Conservation (phyloP, 2,888 invertebrate species). For the Limnephilus auricula region DNA sequence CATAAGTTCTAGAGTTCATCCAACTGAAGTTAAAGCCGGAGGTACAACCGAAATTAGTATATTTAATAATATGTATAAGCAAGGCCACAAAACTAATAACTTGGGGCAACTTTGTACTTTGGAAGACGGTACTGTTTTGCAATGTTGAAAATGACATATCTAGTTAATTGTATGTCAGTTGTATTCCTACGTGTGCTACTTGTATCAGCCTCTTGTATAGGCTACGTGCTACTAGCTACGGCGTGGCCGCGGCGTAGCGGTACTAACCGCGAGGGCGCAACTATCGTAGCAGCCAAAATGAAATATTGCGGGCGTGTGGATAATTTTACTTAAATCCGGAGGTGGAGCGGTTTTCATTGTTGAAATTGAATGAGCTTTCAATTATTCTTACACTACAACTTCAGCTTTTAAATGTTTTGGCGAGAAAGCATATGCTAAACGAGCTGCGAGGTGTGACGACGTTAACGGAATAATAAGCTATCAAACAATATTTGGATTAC, state of each 20-base stretch:
- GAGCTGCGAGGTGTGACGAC: background rate
- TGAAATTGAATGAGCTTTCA: slow-evolving; percentile 27
- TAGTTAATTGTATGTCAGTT: background rate
- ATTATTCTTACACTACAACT: background rate
- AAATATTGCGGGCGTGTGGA: slow-evolving; percentile 35
- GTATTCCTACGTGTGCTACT: background rate
- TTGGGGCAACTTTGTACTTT: background rate
- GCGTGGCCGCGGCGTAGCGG: background rate
- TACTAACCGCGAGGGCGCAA: background rate
- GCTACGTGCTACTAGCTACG: background rate
- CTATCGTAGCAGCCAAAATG: slow-evolving; percentile 13
- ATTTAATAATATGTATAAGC: too few relatives aligned
- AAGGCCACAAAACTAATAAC: background rate
- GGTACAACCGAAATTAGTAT: too few relatives aligned
- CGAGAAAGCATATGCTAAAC: background rate
- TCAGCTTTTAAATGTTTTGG: background rate
- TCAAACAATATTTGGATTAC: background rate
- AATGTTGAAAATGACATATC: background rate
- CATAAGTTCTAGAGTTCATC: too few relatives aligned
- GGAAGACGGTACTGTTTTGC: background rate
- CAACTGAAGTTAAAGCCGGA: too few relatives aligned
- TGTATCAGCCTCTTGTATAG: too few relatives aligned
- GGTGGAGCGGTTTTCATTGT: slow-evolving; percentile 10
- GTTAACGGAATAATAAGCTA: background rate
- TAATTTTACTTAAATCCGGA: slow-evolving; percentile 24